phyloP scores from a whole-genome alignment of 2,888 invertebrate genomes.

The Drosophila neotestacea region DNA sequence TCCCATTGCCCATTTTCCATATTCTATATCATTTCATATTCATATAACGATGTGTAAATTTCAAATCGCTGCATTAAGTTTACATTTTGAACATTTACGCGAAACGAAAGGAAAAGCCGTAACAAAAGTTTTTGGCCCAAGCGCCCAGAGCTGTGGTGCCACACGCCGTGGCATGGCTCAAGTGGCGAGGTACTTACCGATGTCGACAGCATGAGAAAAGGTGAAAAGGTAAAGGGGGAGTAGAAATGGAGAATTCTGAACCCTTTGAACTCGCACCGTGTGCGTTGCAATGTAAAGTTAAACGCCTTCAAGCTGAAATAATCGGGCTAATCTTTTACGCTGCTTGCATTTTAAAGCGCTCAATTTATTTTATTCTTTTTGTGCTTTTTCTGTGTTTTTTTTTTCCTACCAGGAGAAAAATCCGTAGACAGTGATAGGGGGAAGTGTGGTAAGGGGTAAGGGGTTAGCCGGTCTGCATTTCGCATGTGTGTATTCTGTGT shows the following conservation, averaged over 20 bases:
- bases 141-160: slow-evolving; percentile 32
- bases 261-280: slow-evolving; percentile 74
- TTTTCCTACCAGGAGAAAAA: neutral
- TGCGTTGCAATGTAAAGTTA: slow-evolving; percentile 61
- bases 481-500: slow-evolving; percentile 59
- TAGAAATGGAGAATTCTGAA: slow-evolving; percentile 39
- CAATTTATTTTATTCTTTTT: slow-evolving; percentile 9
- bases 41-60: slow-evolving; percentile 73
- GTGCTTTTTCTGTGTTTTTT: neutral
- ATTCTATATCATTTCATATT: slow-evolving; percentile 56
- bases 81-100: slow-evolving; percentile 40
- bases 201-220: slow-evolving; percentile 1
- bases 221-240: neutral
- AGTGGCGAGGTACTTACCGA: slow-evolving; percentile 44
- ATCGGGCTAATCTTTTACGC: slow-evolving; percentile 83
- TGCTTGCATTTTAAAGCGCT: slow-evolving; percentile 83
- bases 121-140: slow-evolving; percentile 32
- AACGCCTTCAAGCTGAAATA: slow-evolving; percentile 69
- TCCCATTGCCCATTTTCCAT: neutral
- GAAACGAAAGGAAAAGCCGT: slow-evolving; percentile 44
- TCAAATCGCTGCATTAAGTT: slow-evolving; percentile 61
- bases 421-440: neutral
- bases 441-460: neutral
- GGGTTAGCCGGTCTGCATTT: slow-evolving; percentile 44
- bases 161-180: slow-evolving; percentile 40